Evolutionary conservation across 2,888 invertebrate genomes (phyloP).

Genomic region (Monoplex corrugatus): DNA sequence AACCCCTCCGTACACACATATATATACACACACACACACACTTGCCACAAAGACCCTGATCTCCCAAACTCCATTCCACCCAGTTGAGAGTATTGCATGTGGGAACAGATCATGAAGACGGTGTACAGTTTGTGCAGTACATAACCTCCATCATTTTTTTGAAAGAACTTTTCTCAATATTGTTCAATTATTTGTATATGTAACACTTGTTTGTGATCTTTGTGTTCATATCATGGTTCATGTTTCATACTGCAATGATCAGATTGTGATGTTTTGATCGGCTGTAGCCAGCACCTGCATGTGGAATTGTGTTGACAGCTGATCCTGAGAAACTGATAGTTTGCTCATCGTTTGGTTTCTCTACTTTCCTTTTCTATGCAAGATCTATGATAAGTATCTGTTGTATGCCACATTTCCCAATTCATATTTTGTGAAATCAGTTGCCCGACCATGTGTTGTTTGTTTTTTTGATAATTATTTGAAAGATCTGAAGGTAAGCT

Average conservation of each 20-base stretch:
- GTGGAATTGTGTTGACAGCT: neutral
- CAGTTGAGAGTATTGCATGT: neutral
- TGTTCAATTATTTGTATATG: neutral
- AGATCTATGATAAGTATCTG: neutral
- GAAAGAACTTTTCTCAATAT: slow-evolving; percentile 6
- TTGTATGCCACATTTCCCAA: neutral
- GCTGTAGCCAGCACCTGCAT: neutral
- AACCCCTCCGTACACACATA: too few relatives aligned
- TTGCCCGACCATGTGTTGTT: neutral
- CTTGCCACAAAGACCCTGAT: neutral
- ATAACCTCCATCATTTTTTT: neutral
- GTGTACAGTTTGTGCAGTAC: neutral
- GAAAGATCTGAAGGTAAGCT: too few relatives aligned
- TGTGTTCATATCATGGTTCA: neutral
- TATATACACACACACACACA: neutral
- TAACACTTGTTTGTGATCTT: too few relatives aligned
- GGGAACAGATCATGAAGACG: too few relatives aligned
- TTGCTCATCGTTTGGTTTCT: neutral
- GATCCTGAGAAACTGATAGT: neutral
- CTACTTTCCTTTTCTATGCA: slow-evolving; percentile 3
- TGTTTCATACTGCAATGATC: neutral
- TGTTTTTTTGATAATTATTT: neutral
- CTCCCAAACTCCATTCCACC: neutral
- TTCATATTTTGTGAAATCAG: neutral
- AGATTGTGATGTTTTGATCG: neutral